Conservation (phyloP, 2,113 vertebrate species). For the Misgurnus mizolepis region DNA sequence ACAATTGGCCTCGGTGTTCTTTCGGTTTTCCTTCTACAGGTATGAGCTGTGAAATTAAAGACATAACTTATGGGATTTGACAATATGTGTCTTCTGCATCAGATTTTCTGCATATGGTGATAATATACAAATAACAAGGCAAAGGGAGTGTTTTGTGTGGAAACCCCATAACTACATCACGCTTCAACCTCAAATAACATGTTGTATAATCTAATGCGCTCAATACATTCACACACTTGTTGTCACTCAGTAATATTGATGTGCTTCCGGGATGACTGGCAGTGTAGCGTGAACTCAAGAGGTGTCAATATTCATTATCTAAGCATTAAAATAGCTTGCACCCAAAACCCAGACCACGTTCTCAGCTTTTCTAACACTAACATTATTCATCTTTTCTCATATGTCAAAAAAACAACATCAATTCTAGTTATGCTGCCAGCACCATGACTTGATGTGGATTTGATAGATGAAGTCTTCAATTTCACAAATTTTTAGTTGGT, state of each 20-base stretch:
- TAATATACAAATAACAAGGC: no score
- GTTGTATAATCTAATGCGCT: conserved; percentile 30
- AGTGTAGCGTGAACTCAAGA: conserved; percentile 7
- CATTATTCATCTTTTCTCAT: neutral
- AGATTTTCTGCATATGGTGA: neutral
- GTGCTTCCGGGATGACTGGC: neutral
- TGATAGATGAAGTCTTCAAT: neutral
- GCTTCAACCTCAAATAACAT: conserved; percentile 10
- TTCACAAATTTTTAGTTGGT: no score
- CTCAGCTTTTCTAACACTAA: conserved; percentile 10
- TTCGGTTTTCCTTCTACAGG: conserved; percentile 76
- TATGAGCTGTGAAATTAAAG: conserved; percentile 44
- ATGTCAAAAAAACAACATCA: neutral
- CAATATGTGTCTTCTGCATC: no score
- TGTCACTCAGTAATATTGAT: conserved; percentile 12
- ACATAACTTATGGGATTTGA: no score
- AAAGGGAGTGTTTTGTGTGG: neutral
- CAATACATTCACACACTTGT: conserved; percentile 12
- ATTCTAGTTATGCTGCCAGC: neutral
- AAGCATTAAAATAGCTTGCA: conserved; percentile 22
- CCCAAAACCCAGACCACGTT: neutral
- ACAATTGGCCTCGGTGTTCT: conserved; percentile 75
- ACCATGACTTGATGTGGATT: neutral
- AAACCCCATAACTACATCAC: neutral
- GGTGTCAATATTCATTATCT: conserved; percentile 23